Conservation (phyloP, 2,113 vertebrate genomes). For the Mastomys natalensis region DNA sequence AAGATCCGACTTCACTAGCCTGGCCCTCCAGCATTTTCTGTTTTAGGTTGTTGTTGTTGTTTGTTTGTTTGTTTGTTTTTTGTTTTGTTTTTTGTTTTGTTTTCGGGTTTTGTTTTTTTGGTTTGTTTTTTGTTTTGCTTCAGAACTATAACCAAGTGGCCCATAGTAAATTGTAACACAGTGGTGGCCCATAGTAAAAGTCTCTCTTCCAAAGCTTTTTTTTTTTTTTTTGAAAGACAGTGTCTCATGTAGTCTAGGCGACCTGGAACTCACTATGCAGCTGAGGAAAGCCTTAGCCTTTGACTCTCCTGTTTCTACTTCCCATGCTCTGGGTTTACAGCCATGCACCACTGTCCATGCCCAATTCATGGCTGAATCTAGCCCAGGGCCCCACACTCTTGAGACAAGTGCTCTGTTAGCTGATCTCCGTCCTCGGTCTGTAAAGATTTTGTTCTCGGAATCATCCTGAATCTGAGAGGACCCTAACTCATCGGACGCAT, state of each 20-base stretch:
- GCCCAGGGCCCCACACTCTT: too few relatives aligned
- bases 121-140: background rate
- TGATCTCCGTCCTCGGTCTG: too few relatives aligned
- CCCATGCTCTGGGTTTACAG: too few relatives aligned
- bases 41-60: too few relatives aligned
- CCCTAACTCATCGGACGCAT: rapidly evolving
- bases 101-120: too few relatives aligned
- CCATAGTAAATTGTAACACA: too few relatives aligned
- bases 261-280: background rate
- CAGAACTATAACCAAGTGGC: background rate
- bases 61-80: too few relatives aligned
- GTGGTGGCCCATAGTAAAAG: too few relatives aligned
- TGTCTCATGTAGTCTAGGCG: background rate
- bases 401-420: background rate
- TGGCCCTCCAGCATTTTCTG: too few relatives aligned
- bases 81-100: too few relatives aligned
- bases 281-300: background rate
- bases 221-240: too few relatives aligned
- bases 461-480: background rate
- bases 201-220: background rate
- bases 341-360: background rate
- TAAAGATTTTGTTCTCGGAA: background rate
- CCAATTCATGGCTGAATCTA: too few relatives aligned
- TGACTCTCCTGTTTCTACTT: background rate
- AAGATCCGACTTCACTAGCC: background rate